These are phyloP conservation scores for Neodiprion virginianus DNA, from an alignment of 1,140 invertebrate species.

Conservation along the genomic window DNA sequence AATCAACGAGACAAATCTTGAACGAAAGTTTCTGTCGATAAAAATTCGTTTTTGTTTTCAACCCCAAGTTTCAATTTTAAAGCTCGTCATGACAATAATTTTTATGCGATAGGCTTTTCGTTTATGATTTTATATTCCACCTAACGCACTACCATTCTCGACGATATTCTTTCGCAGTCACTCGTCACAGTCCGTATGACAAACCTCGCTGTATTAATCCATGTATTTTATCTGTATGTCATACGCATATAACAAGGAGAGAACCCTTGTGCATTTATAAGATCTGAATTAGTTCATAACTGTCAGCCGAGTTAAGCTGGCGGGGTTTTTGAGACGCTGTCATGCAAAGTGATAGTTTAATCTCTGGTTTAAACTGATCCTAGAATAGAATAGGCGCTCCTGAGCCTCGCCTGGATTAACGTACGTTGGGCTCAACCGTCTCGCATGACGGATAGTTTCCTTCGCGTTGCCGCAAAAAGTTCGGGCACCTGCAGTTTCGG, in stretches of 20 bases:
- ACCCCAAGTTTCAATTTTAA: too few species aligned
- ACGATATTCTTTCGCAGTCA: not conserved
- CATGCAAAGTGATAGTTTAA: conserved; percentile 55
- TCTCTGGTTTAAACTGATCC: conserved; percentile 46
- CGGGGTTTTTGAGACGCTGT: conserved; percentile 51
- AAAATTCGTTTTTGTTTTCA: too few species aligned
- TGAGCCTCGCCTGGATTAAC: conserved; percentile 46
- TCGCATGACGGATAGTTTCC: conserved; percentile 30
- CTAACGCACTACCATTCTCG: not conserved
- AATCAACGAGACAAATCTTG: too few species aligned
- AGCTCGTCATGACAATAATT: too few species aligned
- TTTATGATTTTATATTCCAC: too few species aligned
- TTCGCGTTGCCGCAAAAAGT: not conserved
- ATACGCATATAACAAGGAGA: conserved; percentile 15
- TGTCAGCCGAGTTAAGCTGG: conserved; percentile 28
- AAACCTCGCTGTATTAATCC: not conserved
- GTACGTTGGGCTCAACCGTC: conserved; percentile 48
- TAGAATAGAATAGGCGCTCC: conserved; percentile 38
- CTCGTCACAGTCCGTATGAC: not conserved
- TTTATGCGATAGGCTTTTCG: too few species aligned
- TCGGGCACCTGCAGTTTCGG: too few species aligned
- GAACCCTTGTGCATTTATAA: conserved; percentile 26
- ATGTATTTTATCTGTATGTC: not conserved
- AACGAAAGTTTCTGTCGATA: too few species aligned
- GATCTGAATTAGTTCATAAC: conserved; percentile 52